Percentiles rank a stretch among this genome's conserved stretches.
phyloP scores from a whole-genome alignment of 2,797 vertebrate species.

The Acanthurus leucopareius region DNA sequence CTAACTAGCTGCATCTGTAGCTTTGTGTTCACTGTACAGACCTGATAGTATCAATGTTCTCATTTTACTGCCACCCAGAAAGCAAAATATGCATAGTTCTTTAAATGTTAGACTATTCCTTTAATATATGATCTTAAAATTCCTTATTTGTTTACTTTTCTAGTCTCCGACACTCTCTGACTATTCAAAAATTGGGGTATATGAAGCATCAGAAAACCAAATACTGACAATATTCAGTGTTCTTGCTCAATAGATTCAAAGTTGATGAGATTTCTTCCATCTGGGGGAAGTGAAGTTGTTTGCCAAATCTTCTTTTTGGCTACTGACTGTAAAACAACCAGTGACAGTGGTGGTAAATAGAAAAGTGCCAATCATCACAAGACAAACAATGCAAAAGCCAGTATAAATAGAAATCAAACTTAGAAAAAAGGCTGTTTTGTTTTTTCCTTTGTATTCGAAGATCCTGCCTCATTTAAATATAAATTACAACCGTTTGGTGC shows the following conservation, averaged over 20 bases:
- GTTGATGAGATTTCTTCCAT: slow-evolving; percentile 58
- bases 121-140: background rate
- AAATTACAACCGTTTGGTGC: background rate
- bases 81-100: background rate
- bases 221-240: slow-evolving; percentile 31
- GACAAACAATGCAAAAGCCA: slow-evolving; percentile 22
- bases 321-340: slow-evolving; percentile 38
- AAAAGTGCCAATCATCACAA: slow-evolving; percentile 54
- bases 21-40: background rate
- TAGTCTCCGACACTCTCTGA: background rate
- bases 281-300: slow-evolving; percentile 40
- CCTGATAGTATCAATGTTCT: background rate
- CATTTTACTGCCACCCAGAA: background rate
- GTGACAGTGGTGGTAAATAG: slow-evolving; percentile 40
- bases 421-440: slow-evolving; percentile 19
- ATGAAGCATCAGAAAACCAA: slow-evolving; percentile 29
- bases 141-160: slow-evolving; percentile 1
- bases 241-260: slow-evolving; percentile 45
- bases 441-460: background rate
- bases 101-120: background rate
- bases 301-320: slow-evolving; percentile 43
- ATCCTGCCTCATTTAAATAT: slow-evolving; percentile 1
- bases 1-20: background rate
- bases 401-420: slow-evolving; percentile 23
- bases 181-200: background rate